Evolutionary conservation across 2,113 vertebrate species (phyloP), one percentile per base, ranked within the genome.

Genomic region (Antechinus stuartii): DNA sequence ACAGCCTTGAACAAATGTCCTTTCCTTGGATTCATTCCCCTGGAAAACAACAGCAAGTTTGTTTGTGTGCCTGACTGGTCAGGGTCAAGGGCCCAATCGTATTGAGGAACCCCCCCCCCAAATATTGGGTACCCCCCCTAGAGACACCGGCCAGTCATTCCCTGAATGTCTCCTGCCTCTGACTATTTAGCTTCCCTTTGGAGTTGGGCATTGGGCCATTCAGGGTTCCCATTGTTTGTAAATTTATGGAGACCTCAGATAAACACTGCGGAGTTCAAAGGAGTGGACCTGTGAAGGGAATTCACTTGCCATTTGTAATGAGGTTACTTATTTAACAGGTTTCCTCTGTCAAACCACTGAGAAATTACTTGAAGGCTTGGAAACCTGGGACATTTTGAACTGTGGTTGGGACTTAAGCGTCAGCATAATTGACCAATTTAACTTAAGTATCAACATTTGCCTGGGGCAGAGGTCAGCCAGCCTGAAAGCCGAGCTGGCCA

Each of bases 381-480:
- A 30, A 91, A 96, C 96, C 95, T 91, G 42, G 0, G 93, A 91
- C 90, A 89, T 93, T 91, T 61, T 55, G 90, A 93, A 24, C 42
- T 27, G 3, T 19, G 61, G 93, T 93, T 93, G 90, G 97, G 94
- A 47, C 55, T 96, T 94, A 84, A 97, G 94, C 94, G 53, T 93
- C 97, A 94, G 46, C 57, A 8, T 98, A 97, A 97, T 96, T 97
- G 97, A 96, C 97, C 96, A 92, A 68, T 98, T 98, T 97, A 96
- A 95, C 91, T 90, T 93, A 92, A 97, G 96, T 95, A 96, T 97
- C 96, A 26, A 0, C 46, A 84, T 92, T 94, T 95, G 96, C 97
- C 92, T 42, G 8, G 30, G 95, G 96, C 96, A 95, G 97, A 93
- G 97, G 95, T 96, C 94, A 93, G 95, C 93, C 23, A 2, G 94